Percentiles rank a stretch among this genome's conserved stretches.
Conservation (phyloP, 2,888 invertebrate genomes). For the Slavum lentiscoides region DNA sequence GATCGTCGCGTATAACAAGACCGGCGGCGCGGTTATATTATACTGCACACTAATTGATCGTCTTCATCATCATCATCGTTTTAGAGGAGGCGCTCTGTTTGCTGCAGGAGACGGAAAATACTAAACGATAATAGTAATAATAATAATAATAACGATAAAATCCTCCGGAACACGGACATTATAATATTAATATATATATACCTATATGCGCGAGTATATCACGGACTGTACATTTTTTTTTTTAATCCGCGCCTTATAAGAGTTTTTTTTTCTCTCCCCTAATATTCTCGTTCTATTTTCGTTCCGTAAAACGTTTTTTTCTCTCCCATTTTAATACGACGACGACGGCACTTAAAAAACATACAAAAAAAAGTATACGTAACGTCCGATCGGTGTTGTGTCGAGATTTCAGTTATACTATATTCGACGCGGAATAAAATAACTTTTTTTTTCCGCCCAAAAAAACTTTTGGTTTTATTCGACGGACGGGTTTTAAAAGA, state of each 20-base stretch:
- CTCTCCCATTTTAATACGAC: slow-evolving; percentile 15
- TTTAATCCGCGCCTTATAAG: slow-evolving; percentile 25
- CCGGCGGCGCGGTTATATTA: not conserved
- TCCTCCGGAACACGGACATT: slow-evolving; percentile 27
- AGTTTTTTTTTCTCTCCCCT: slow-evolving; percentile 20
- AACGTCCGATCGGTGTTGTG: slow-evolving; percentile 10
- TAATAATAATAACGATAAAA: slow-evolving; percentile 6
- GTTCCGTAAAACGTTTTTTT: slow-evolving; percentile 46
- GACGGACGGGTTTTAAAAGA: too few relatives aligned
- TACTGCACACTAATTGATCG: slow-evolving; percentile 35
- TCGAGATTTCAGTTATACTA: too few relatives aligned
- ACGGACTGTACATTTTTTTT: slow-evolving; percentile 16
- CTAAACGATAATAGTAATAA: not conserved
- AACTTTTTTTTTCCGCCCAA: too few relatives aligned
- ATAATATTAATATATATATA: slow-evolving; percentile 22
- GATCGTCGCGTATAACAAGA: slow-evolving; percentile 7
- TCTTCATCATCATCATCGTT: not conserved
- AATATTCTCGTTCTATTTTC: slow-evolving; percentile 34
- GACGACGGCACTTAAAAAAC: slow-evolving; percentile 35
- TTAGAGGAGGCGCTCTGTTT: not conserved
- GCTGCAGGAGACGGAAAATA: slow-evolving; percentile 14
- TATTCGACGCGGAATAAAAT: too few relatives aligned
- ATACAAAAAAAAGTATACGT: slow-evolving; percentile 30
- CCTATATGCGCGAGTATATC: slow-evolving; percentile 24
- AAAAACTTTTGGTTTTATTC: too few relatives aligned